Evolutionary conservation across 2,888 invertebrate genomes (phyloP).

Genomic region (Thysanoteuthis rhombus): DNA sequence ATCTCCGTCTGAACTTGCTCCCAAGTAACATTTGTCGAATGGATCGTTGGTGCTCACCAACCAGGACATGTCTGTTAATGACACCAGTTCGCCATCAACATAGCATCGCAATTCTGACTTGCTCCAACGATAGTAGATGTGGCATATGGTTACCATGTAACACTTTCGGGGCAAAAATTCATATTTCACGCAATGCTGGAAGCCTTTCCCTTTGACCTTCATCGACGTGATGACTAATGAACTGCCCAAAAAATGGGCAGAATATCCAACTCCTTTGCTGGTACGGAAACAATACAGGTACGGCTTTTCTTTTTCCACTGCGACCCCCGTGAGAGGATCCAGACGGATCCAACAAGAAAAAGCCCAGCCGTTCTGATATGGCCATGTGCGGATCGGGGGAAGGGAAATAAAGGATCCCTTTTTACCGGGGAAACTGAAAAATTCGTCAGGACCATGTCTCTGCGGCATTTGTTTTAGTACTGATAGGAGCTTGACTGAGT

Average conservation of each 20-base stretch:
- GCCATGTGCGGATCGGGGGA: conserved; percentile 97
- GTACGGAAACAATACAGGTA: conserved; percentile 99
- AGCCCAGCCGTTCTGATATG: conserved; percentile 98
- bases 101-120: conserved; percentile 99
- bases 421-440: conserved; percentile 99
- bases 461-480: conserved; percentile 99
- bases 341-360: conserved; percentile 99
- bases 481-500: conserved; percentile 95
- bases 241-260: conserved; percentile 98
- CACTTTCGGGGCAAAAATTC: conserved; percentile 99
- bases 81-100: conserved; percentile 97
- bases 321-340: conserved; percentile 79
- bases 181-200: conserved; percentile 99
- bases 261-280: conserved; percentile 98
- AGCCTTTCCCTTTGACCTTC: conserved; percentile 98
- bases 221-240: conserved; percentile 97
- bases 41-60: conserved; percentile 97
- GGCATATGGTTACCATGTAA: conserved; percentile 99
- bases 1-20: conserved; percentile 94
- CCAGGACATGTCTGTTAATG: conserved; percentile 99
- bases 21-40: conserved; percentile 99
- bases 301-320: conserved; percentile 98
- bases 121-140: conserved; percentile 99
- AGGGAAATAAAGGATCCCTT: conserved; percentile 97
- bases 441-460: conserved; percentile 97